Conservation (phyloP, 2,113 vertebrate species). For the Perca schrenkii region DNA sequence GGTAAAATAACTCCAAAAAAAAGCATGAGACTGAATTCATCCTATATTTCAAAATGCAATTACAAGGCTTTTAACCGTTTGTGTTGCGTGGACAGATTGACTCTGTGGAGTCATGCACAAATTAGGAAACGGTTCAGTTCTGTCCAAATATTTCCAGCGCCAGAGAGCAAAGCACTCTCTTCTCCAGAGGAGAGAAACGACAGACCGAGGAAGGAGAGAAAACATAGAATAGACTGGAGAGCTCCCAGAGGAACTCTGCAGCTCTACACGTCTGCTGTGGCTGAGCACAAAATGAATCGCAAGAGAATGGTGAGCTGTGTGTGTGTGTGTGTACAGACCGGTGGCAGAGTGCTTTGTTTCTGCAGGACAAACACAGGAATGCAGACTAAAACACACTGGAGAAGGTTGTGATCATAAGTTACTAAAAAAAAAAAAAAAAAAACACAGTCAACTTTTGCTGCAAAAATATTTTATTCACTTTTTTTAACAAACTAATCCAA, state of each 20-base stretch:
- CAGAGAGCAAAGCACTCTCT: neutral
- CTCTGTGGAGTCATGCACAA: slow-evolving; percentile 34
- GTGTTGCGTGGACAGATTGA: slow-evolving; percentile 6
- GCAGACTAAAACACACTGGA: slow-evolving; percentile 2
- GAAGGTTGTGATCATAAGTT: neutral
- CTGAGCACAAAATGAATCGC: slow-evolving; percentile 23
- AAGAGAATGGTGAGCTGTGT: neutral
- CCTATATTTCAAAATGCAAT: slow-evolving; percentile 51
- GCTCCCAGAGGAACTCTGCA: slow-evolving; percentile 46
- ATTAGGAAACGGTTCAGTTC: slow-evolving; percentile 28
- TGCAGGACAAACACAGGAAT: slow-evolving; percentile 24
- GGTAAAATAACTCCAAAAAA: slow-evolving; percentile 6
- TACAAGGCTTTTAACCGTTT: slow-evolving; percentile 47
- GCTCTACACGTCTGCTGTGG: slow-evolving; percentile 40
- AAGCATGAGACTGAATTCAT: slow-evolving; percentile 34
- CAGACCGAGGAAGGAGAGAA: slow-evolving; percentile 12
- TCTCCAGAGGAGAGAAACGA: slow-evolving; percentile 2
- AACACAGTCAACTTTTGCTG: neutral
- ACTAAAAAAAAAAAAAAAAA: neutral
- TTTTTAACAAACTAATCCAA: slow-evolving; percentile 35
- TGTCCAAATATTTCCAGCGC: slow-evolving; percentile 2
- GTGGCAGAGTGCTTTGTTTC: neutral
- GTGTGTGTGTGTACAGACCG: neutral
- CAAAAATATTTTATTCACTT: slow-evolving; percentile 25
- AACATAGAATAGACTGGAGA: slow-evolving; percentile 30